Evolutionary conservation across 30 jellyfish, hydroid and myxozoan species (phyloP).

Genomic region (Phacellophora camtschatica): DNA sequence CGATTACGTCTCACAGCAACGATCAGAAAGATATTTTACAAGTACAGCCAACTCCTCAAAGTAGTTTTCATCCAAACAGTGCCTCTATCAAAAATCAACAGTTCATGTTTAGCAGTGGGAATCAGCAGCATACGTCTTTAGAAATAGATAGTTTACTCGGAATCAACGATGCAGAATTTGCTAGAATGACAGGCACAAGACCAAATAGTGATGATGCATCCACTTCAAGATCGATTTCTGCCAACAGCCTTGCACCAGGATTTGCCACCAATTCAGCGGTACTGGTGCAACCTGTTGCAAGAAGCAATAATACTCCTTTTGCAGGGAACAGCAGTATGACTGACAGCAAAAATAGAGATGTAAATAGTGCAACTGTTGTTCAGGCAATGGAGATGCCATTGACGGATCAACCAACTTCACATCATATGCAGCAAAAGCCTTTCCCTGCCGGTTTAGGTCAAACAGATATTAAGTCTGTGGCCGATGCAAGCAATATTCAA

Average conservation of each 20-base stretch:
- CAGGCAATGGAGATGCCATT: slow-evolving; percentile 2
- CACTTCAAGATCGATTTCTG: background rate
- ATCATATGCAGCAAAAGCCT: background rate
- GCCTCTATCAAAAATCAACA: background rate
- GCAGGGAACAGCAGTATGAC: no score
- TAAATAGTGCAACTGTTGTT: background rate
- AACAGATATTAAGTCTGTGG: background rate
- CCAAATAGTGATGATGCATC: background rate
- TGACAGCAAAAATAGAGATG: background rate
- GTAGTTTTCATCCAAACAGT: background rate
- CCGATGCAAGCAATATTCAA: background rate
- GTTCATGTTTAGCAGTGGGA: slow-evolving; percentile 2
- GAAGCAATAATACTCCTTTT: background rate
- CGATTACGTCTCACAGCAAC: slow-evolving; percentile 19
- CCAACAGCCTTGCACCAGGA: background rate
- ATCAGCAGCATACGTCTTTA: slow-evolving; percentile 6
- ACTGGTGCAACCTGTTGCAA: background rate
- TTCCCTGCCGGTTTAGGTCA: background rate
- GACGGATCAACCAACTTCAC: background rate
- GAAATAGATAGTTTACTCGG: slow-evolving; percentile 34
- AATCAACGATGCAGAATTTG: slow-evolving; percentile 37
- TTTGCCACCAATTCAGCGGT: background rate
- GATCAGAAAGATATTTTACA: slow-evolving; percentile 30
- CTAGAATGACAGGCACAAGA: slow-evolving; percentile 1
- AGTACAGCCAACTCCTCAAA: slow-evolving; percentile 8